Conservation (phyloP, 2,888 invertebrate genomes). For the Siphlonurus alternatus region DNA sequence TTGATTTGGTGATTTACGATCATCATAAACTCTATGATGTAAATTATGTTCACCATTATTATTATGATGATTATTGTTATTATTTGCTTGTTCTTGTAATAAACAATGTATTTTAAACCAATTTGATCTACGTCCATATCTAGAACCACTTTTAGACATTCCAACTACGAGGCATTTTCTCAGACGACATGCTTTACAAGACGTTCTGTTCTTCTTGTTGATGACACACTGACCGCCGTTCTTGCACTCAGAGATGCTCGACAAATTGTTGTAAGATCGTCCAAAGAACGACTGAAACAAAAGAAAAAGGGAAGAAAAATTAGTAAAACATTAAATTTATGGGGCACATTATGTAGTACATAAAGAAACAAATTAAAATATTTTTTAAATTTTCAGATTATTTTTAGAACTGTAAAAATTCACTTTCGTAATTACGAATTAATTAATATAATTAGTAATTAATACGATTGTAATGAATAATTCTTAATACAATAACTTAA, state of each 20-base stretch:
- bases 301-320: slow-evolving; percentile 21
- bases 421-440: no score
- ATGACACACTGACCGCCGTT: slow-evolving; percentile 82
- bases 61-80: not conserved
- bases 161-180: slow-evolving; percentile 75
- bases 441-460: no score
- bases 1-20: no score
- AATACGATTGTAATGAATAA: no score
- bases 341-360: no score
- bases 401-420: no score
- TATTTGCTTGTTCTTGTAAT: slow-evolving; percentile 49
- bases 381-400: no score
- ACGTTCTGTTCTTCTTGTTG: slow-evolving; percentile 82
- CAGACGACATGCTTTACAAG: slow-evolving; percentile 78
- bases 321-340: no score
- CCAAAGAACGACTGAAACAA: slow-evolving; percentile 82
- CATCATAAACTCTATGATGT: not conserved
- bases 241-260: slow-evolving; percentile 79
- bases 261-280: slow-evolving; percentile 76
- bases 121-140: slow-evolving; percentile 77
- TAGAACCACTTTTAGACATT: slow-evolving; percentile 82
- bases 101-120: slow-evolving; percentile 91
- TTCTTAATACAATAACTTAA: no score
- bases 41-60: not conserved
- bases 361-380: no score